Evolutionary conservation across 2,113 vertebrate species (phyloP), one percentile per base, ranked within the genome.

Genomic region (Prinia subflava): DNA sequence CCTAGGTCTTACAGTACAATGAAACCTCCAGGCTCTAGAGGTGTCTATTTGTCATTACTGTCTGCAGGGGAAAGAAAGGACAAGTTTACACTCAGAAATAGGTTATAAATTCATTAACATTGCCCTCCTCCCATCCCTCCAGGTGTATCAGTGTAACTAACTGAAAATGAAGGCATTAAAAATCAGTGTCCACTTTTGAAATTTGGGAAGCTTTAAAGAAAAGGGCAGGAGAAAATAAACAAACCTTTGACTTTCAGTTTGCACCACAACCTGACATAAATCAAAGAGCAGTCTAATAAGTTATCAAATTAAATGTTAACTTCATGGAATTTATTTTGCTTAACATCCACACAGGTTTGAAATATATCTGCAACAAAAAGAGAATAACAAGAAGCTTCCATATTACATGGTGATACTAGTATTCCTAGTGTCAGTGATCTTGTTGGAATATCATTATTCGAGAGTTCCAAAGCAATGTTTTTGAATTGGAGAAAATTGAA

Each of bases 101-200:
- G 7, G 1, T 50, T 47, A 28, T 25, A 31, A 73, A 64, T 28
- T 50, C 7, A 3, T 64, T 68, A 91, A 1, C 15, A 68, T 44
- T 37, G 20, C 1, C 2, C 3, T 3, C 1, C 11, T 25, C 7
- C 6, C 6, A 10, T 11, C 1, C 8, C 8, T 10, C 21, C 7
- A 18, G 7, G 5, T 22, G 10, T 59, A 64, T 35, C 6, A 41
- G 21, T 23, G 9, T 50, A 53, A 73, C 8, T 53, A 57, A 49
- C 12, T 46, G 35, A 86, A 86, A 73, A 64, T 30, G 0, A 52
- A 71, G 20, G 1, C 35, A 63, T 56, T 92, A 68, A 47, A 89
- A 83, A 68, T 33, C 33, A 68, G 19, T 10, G 12, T 31, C 24
- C 9, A 19, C 2, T 89, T 86, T 55, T 44, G 30, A 73, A 89